Evolutionary conservation across 2,888 invertebrate species (phyloP).

Genomic region (Malacosoma neustria): DNA sequence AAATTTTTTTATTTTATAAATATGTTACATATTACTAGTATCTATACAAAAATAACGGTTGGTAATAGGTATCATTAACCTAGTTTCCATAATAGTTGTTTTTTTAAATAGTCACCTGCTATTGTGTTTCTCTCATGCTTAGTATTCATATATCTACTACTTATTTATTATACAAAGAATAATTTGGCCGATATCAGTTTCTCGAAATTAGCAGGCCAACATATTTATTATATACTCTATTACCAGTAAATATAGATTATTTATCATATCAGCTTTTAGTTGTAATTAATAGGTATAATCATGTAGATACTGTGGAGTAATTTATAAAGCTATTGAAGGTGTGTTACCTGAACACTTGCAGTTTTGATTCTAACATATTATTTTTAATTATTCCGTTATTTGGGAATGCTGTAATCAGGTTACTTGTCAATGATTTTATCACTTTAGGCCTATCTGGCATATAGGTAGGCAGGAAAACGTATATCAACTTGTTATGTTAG

Average conservation of each 20-base stretch:
- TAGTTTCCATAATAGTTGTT: too few species aligned
- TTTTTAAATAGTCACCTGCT: neutral
- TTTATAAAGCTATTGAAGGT: constrained; percentile 31
- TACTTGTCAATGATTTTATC: too few species aligned
- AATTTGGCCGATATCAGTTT: constrained; percentile 12
- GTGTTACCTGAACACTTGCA: constrained; percentile 42
- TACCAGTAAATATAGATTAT: constrained; percentile 62
- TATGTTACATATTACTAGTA: too few species aligned
- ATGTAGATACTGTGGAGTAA: constrained; percentile 42
- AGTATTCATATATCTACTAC: neutral
- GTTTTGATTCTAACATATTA: neutral
- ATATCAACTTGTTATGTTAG: too few species aligned
- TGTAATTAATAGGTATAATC: constrained; percentile 39
- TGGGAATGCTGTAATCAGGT: neutral
- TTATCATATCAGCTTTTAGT: constrained; percentile 62
- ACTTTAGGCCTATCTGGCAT: too few species aligned
- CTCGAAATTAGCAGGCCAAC: constrained; percentile 43
- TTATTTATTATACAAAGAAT: neutral
- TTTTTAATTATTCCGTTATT: neutral
- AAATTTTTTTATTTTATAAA: too few species aligned
- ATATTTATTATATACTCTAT: constrained; percentile 43
- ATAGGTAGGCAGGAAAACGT: too few species aligned
- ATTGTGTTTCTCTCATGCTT: neutral
- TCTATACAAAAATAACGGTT: too few species aligned
- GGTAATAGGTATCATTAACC: too few species aligned